phyloP scores from a whole-genome alignment of 2,113 vertebrate genomes.

The Callionymus lyra region DNA sequence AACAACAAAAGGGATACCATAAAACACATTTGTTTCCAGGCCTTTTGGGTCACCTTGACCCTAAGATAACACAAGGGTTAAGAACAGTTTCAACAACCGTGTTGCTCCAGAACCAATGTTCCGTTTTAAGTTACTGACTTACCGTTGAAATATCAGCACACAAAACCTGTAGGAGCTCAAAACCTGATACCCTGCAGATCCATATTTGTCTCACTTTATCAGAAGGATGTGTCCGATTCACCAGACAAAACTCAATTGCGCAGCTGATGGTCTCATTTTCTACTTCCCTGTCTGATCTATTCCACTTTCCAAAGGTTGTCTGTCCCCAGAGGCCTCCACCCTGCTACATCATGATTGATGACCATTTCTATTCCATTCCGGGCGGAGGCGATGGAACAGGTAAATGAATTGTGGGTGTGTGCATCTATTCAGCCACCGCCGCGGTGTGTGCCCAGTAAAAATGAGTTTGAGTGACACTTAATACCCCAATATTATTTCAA shows the following conservation, averaged over 20 bases:
- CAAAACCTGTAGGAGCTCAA: no score
- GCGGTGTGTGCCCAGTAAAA: constrained; percentile 9
- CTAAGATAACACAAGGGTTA: no score
- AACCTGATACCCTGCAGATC: neutral
- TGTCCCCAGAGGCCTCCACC: constrained; percentile 32
- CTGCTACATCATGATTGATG: constrained; percentile 35
- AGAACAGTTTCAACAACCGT: no score
- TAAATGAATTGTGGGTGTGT: constrained; percentile 38
- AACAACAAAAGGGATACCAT: no score
- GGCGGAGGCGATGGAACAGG: constrained; percentile 20
- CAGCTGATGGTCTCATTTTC: constrained; percentile 12
- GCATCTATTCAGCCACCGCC: constrained; percentile 12
- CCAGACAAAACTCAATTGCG: constrained; percentile 15
- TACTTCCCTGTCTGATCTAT: constrained; percentile 31
- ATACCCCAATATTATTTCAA: constrained; percentile 30
- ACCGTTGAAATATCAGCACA: no score
- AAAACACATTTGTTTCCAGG: no score
- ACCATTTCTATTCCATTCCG: constrained; percentile 37
- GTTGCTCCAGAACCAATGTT: no score
- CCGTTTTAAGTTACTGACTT: no score
- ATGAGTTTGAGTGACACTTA: constrained; percentile 45
- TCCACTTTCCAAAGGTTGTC: constrained; percentile 28
- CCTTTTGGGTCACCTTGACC: no score
- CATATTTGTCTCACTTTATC: constrained; percentile 1
- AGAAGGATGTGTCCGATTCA: neutral